Percentiles rank a stretch among this genome's conserved stretches.
Evolutionary conservation across 1,140 invertebrate genomes (phyloP).

Genomic region (Heliothis virescens): DNA sequence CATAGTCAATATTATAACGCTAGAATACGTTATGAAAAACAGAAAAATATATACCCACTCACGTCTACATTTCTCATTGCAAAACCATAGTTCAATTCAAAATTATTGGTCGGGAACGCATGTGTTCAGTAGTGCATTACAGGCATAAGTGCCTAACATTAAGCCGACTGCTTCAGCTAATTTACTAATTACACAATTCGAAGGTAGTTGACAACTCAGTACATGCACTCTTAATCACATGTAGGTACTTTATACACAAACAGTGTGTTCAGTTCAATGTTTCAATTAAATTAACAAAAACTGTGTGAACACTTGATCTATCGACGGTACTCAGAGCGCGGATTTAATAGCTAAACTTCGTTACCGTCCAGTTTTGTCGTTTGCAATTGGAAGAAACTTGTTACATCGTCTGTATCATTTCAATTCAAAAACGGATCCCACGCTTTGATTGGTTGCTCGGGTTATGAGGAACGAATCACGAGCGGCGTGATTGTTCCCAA

Average conservation of each 20-base stretch:
- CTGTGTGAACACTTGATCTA: background rate
- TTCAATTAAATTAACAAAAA: background rate
- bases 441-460: slow-evolving; percentile 80
- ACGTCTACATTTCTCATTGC: no score
- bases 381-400: slow-evolving; percentile 84
- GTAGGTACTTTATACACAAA: no score
- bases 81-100: background rate
- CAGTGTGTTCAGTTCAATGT: background rate
- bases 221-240: background rate
- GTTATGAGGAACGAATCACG: slow-evolving; percentile 46
- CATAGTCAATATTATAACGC: no score
- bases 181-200: slow-evolving; percentile 12
- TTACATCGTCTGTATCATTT: slow-evolving; percentile 82
- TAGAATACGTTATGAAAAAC: no score
- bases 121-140: background rate
- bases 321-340: slow-evolving; percentile 56
- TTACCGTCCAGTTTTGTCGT: slow-evolving; percentile 79
- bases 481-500: slow-evolving; percentile 27
- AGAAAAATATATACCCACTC: no score
- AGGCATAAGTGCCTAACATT: background rate
- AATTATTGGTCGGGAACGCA: background rate
- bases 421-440: slow-evolving; percentile 81
- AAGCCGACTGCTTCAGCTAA: background rate
- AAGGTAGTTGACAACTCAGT: background rate
- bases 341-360: slow-evolving; percentile 84